phyloP scores from a whole-genome alignment of 1,140 invertebrate species.

The Bombus waltoni region DNA sequence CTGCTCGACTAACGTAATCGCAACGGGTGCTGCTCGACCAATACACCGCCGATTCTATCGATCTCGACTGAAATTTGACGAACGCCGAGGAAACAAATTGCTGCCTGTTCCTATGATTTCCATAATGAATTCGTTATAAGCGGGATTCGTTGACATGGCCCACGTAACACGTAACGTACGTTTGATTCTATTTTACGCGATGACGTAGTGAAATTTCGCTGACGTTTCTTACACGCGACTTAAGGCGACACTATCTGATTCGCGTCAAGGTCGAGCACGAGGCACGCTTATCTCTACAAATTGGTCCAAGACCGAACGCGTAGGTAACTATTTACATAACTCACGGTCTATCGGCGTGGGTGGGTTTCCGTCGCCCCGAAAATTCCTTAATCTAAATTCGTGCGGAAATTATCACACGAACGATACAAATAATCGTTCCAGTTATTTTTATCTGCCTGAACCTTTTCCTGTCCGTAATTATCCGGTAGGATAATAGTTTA shows the following conservation, averaged over 20 bases:
- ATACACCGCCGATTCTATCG: too few species aligned
- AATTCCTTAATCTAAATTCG: neutral
- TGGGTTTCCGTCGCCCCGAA: neutral
- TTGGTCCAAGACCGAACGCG: neutral
- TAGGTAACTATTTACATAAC: neutral
- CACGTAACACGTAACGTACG: too few species aligned
- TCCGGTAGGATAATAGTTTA: too few species aligned
- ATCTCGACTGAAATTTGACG: too few species aligned
- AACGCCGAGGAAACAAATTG: too few species aligned
- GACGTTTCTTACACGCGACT: neutral
- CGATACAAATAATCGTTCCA: neutral
- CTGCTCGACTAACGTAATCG: too few species aligned
- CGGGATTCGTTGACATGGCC: too few species aligned
- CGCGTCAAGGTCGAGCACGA: constrained; percentile 17
- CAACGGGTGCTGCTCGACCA: too few species aligned
- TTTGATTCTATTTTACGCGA: neutral
- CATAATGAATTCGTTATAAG: too few species aligned
- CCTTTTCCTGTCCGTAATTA: neutral
- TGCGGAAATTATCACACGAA: neutral
- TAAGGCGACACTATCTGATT: neutral
- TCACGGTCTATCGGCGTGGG: neutral
- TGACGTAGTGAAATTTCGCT: neutral
- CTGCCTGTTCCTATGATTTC: too few species aligned
- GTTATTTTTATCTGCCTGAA: neutral
- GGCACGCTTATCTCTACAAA: constrained; percentile 16